Evolutionary conservation across 2,888 invertebrate species (phyloP).

Genomic region (Gari tellinella): DNA sequence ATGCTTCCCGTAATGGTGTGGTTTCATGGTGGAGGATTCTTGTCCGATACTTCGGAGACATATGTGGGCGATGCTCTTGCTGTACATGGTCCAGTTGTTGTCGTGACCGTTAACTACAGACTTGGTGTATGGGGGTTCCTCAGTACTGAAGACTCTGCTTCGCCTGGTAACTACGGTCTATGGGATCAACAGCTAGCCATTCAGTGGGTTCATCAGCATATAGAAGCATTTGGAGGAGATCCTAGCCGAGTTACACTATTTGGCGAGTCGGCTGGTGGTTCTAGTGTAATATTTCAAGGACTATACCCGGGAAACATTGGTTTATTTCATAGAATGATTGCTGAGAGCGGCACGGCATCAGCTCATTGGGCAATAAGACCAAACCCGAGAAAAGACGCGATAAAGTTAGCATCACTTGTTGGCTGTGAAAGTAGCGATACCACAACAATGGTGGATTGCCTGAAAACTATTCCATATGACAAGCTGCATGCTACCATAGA

Average conservation of each 20-base stretch:
- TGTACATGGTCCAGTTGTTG: constrained; percentile 27
- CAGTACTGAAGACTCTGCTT: constrained; percentile 32
- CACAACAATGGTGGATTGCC: too few species aligned
- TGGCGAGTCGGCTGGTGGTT: constrained; percentile 68
- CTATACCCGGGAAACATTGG: constrained; percentile 52
- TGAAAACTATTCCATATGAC: too few species aligned
- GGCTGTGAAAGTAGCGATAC: too few species aligned
- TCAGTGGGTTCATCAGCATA: constrained; percentile 64
- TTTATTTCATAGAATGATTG: constrained; percentile 62
- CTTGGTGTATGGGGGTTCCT: constrained; percentile 63
- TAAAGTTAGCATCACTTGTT: too few species aligned
- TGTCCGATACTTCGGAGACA: background rate
- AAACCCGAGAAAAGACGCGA: too few species aligned
- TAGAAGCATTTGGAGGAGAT: constrained; percentile 60
- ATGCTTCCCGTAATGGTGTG: constrained; percentile 28
- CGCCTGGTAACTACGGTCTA: constrained; percentile 67
- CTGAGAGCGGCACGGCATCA: constrained; percentile 61
- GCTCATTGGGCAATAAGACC: too few species aligned
- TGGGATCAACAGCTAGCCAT: constrained; percentile 66
- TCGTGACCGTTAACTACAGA: constrained; percentile 62
- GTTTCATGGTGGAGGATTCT: constrained; percentile 38
- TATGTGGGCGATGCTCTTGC: constrained; percentile 18
- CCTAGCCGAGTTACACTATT: constrained; percentile 54
- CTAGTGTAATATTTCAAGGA: constrained; percentile 52
- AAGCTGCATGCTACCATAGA: too few species aligned